Evolutionary conservation across 2,797 vertebrate genomes (phyloP).

Genomic region (Astyanax mexicanus): DNA sequence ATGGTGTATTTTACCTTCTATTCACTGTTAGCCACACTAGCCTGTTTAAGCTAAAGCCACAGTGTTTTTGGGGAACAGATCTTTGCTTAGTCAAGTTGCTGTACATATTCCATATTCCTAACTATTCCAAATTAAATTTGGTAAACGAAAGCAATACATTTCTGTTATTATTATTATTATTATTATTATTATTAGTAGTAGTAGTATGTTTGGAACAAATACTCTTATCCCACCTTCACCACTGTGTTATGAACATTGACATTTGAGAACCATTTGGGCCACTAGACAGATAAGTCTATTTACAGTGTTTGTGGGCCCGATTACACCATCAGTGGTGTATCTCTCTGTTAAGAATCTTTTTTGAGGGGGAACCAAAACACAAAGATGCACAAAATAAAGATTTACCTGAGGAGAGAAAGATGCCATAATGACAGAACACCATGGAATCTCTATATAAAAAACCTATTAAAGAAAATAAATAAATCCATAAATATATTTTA

Average conservation of each 20-base stretch:
- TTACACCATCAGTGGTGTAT: neutral
- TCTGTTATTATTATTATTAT: conserved; percentile 8
- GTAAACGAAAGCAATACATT: neutral
- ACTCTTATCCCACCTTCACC: neutral
- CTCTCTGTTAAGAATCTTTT: neutral
- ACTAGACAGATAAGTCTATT: neutral
- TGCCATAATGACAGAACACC: conserved; percentile 24
- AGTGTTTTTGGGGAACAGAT: neutral
- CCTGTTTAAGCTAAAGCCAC: neutral
- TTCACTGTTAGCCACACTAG: neutral
- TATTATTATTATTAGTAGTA: conserved; percentile 7
- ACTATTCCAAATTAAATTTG: neutral
- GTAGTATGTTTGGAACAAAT: neutral
- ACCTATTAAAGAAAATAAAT: conserved; percentile 36
- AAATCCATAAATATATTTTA: conserved; percentile 49
- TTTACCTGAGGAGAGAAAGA: conserved; percentile 58
- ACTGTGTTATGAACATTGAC: neutral
- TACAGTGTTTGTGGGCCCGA: neutral
- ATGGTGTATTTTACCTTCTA: neutral
- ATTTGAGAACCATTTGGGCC: neutral
- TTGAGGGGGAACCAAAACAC: neutral
- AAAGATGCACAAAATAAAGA: conserved; percentile 46
- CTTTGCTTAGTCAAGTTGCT: neutral
- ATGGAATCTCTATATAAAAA: conserved; percentile 38
- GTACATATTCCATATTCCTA: neutral